phyloP scores from a whole-genome alignment of 2,888 invertebrate species.

The Cerastis rubricosa region DNA sequence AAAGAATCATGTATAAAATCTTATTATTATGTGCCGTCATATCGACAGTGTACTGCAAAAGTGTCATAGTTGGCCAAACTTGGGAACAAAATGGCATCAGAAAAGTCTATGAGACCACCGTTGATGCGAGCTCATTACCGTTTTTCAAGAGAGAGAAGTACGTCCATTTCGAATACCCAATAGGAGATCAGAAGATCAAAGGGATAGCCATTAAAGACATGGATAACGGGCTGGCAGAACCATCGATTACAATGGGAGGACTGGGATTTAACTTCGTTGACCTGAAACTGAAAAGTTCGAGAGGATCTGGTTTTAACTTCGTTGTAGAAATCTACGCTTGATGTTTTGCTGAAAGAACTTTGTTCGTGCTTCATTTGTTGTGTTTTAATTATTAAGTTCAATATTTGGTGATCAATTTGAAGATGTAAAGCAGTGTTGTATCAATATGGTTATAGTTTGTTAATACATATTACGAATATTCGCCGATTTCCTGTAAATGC shows the following conservation, averaged over 20 bases:
- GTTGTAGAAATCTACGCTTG: conserved; percentile 85
- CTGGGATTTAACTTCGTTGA: conserved; percentile 82
- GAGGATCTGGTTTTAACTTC: conserved; percentile 83
- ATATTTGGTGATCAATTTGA: neutral
- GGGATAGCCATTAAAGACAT: conserved; percentile 86
- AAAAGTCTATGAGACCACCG: conserved; percentile 77
- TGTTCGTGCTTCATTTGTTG: neutral
- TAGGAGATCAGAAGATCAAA: conserved; percentile 80
- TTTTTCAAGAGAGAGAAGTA: conserved; percentile 79
- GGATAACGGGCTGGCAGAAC: conserved; percentile 81
- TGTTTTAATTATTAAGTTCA: neutral
- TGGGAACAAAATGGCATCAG: conserved; percentile 76
- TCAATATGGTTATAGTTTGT: neutral
- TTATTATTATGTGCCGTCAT: conserved; percentile 67
- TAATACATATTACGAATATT: neutral
- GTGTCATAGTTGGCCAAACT: conserved; percentile 81
- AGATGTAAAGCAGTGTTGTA: neutral
- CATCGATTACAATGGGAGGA: conserved; percentile 84
- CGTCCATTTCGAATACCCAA: conserved; percentile 78
- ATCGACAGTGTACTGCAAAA: conserved; percentile 71
- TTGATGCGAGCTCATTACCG: conserved; percentile 75
- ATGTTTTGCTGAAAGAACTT: conserved; percentile 27
- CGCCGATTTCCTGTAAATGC: neutral
- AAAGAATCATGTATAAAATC: conserved; percentile 48
- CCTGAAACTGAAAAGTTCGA: conserved; percentile 85